Evolutionary conservation across 2,797 vertebrate genomes (phyloP).

Genomic region (Sarcoramphus papa): DNA sequence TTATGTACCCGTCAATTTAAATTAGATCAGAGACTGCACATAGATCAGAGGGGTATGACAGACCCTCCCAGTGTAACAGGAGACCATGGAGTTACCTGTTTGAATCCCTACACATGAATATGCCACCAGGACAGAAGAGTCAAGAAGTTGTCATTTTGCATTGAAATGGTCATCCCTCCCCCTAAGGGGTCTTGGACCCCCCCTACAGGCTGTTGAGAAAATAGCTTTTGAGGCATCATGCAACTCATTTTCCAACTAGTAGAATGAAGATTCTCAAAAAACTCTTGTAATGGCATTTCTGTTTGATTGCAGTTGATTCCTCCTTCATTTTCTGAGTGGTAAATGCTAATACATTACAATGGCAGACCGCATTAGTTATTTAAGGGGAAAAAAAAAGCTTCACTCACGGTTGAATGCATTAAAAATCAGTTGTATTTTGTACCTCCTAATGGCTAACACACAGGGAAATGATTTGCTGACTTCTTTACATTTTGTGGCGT

Average conservation of each 20-base stretch:
- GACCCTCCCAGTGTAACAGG: neutral
- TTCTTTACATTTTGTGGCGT: neutral
- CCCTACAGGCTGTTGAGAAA: neutral
- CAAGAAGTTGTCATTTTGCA: neutral
- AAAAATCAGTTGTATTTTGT: constrained; percentile 11
- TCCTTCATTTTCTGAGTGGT: neutral
- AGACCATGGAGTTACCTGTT: neutral
- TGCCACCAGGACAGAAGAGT: neutral
- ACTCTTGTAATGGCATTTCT: neutral
- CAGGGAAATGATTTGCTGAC: constrained; percentile 10
- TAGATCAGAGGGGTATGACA: neutral
- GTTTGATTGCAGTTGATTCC: constrained; percentile 17
- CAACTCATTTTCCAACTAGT: neutral
- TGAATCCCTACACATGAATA: neutral
- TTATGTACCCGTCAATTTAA: neutral
- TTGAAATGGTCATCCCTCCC: neutral
- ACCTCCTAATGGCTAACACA: neutral
- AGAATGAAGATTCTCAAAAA: neutral
- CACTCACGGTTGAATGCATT: neutral
- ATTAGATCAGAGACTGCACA: neutral
- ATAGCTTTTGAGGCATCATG: neutral
- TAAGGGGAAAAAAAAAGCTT: neutral
- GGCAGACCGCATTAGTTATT: neutral
- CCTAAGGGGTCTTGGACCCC: neutral
- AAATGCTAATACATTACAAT: neutral